Evolutionary conservation across 2,113 vertebrate species (phyloP).

Genomic region (Bufo bufo): DNA sequence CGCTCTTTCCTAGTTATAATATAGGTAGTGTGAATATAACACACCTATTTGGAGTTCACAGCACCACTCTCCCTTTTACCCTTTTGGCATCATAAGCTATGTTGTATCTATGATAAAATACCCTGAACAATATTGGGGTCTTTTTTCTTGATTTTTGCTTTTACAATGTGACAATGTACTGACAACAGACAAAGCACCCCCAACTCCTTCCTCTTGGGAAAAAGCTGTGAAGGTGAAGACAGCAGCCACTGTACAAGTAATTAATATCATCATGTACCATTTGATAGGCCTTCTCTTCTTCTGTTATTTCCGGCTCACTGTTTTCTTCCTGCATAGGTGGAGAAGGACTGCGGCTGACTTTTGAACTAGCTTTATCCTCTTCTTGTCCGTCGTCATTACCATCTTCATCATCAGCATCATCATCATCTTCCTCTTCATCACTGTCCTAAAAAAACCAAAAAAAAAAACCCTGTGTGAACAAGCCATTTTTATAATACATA

Average conservation of each 20-base stretch:
- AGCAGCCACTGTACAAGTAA: neutral
- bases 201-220: no score
- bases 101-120: no score
- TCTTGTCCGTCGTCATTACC: conserved; percentile 75
- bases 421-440: conserved; percentile 81
- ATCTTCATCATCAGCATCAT: conserved; percentile 67
- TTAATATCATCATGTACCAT: conserved; percentile 73
- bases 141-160: no score
- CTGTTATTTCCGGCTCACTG: conserved; percentile 95
- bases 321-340: conserved; percentile 88
- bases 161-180: no score
- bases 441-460: conserved; percentile 79
- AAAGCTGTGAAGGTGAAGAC: neutral
- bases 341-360: conserved; percentile 83
- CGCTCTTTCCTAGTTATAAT: no score
- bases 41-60: no score
- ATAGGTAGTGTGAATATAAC: no score
- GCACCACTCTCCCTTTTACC: no score
- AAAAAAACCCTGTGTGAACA: neutral
- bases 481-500: neutral
- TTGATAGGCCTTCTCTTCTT: conserved; percentile 96
- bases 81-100: no score
- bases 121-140: no score
- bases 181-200: no score
- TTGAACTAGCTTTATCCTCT: conserved; percentile 76